phyloP scores from a whole-genome alignment of 2,888 invertebrate genomes.

The Marronus borbonicus region DNA sequence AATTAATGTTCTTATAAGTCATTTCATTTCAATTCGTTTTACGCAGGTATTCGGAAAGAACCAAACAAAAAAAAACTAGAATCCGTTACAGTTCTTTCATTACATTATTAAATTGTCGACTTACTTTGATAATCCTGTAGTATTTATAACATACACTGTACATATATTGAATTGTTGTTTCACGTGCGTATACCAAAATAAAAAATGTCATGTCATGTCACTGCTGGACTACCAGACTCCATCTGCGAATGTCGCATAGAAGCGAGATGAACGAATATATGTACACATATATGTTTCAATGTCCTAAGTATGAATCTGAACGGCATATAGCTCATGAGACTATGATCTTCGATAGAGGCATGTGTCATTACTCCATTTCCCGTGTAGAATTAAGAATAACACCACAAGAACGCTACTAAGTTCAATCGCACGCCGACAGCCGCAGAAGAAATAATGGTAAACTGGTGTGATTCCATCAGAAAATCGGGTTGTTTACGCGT shows the following conservation, averaged over 20 bases:
- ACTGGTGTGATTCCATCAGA: not conserved
- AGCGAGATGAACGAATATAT: too few relatives aligned
- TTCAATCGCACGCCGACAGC: not conserved
- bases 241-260: not conserved
- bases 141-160: not conserved
- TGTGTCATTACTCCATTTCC: slow-evolving; percentile 20
- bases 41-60: not conserved
- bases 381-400: not conserved
- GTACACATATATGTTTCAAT: too few relatives aligned
- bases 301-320: too few relatives aligned
- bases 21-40: not conserved
- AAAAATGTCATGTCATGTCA: not conserved
- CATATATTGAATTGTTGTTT: not conserved
- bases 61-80: not conserved
- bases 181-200: not conserved
- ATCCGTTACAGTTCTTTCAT: slow-evolving; percentile 1
- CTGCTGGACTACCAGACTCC: not conserved
- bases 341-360: slow-evolving; percentile 23
- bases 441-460: slow-evolving; percentile 3
- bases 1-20: too few relatives aligned
- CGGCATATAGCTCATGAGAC: not conserved
- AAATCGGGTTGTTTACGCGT: too few relatives aligned
- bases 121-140: slow-evolving; percentile 1
- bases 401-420: not conserved
- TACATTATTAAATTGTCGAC: not conserved